Conservation (phyloP, 2,113 vertebrate genomes). For the Hiodon tergisus region DNA sequence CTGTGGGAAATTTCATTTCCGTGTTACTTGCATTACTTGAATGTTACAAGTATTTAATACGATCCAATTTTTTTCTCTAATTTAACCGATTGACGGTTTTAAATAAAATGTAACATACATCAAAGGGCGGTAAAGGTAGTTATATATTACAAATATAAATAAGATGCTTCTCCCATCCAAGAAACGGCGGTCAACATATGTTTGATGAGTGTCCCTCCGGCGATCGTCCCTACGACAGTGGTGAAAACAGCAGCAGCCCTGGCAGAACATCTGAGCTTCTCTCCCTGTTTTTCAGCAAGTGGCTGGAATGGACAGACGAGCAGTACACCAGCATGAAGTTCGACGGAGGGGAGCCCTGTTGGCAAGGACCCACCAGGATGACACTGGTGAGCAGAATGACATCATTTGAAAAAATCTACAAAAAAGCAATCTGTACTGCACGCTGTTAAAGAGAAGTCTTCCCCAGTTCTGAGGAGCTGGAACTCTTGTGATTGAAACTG, state of each 20-base stretch:
- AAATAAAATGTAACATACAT: neutral
- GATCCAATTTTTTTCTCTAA: neutral
- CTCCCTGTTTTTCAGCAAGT: conserved; percentile 49
- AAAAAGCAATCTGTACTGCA: too few relatives aligned
- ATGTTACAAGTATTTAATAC: too few relatives aligned
- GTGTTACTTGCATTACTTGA: neutral
- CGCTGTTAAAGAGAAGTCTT: too few relatives aligned
- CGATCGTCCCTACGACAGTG: too few relatives aligned
- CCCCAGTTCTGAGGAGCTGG: too few relatives aligned
- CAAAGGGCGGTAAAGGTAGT: neutral
- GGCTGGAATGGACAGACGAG: conserved; percentile 53
- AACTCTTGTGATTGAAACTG: neutral
- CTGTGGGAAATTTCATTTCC: neutral
- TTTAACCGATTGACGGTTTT: neutral
- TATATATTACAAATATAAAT: too few relatives aligned
- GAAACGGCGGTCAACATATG: too few relatives aligned
- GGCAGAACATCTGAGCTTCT: too few relatives aligned
- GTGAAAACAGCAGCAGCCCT: too few relatives aligned
- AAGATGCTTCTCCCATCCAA: too few relatives aligned
- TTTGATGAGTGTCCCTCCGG: too few relatives aligned
- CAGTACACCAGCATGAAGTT: conserved; percentile 53
- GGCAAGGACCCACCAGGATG: conserved; percentile 51
- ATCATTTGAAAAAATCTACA: neutral
- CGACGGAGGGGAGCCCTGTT: conserved; percentile 54
- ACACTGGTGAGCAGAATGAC: conserved; percentile 44